Evolutionary conservation across 2,113 vertebrate genomes (phyloP).

Genomic region (Onychostoma macrolepis): DNA sequence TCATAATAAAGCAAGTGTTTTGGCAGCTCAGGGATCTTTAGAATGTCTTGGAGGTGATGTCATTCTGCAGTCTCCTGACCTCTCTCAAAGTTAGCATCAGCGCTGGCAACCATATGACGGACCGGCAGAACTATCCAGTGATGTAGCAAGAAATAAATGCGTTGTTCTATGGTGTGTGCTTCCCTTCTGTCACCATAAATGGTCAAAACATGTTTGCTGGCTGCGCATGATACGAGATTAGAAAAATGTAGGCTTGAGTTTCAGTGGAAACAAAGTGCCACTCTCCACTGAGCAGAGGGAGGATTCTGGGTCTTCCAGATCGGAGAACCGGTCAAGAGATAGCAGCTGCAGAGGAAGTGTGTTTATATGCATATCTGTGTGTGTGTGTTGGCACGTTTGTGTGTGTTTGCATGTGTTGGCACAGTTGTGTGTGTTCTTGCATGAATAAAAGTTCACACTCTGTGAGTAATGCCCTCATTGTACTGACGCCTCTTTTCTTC

Average conservation of each 20-base stretch:
- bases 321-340: background rate
- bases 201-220: slow-evolving; percentile 39
- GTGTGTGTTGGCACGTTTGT: slow-evolving; percentile 28
- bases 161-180: background rate
- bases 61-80: background rate
- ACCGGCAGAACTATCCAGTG: slow-evolving; percentile 38
- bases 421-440: slow-evolving; percentile 37
- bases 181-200: slow-evolving; percentile 35
- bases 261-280: slow-evolving; percentile 1
- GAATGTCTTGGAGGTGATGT: slow-evolving; percentile 35
- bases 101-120: slow-evolving; percentile 37
- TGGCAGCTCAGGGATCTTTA: slow-evolving; percentile 20
- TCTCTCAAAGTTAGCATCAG: slow-evolving; percentile 16
- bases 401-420: slow-evolving; percentile 25
- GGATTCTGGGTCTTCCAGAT: slow-evolving; percentile 11
- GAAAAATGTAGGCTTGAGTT: slow-evolving; percentile 7
- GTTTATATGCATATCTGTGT: slow-evolving; percentile 8
- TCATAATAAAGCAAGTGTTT: slow-evolving; percentile 16
- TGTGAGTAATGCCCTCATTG: slow-evolving; percentile 33
- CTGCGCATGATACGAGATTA: background rate
- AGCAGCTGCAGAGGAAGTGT: slow-evolving; percentile 9
- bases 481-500: background rate
- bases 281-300: background rate
- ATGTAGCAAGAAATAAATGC: slow-evolving; percentile 24
- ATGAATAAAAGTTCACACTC: slow-evolving; percentile 15